phyloP scores from a whole-genome alignment of 2,797 vertebrate genomes.

The Novumbra hubbsi region DNA sequence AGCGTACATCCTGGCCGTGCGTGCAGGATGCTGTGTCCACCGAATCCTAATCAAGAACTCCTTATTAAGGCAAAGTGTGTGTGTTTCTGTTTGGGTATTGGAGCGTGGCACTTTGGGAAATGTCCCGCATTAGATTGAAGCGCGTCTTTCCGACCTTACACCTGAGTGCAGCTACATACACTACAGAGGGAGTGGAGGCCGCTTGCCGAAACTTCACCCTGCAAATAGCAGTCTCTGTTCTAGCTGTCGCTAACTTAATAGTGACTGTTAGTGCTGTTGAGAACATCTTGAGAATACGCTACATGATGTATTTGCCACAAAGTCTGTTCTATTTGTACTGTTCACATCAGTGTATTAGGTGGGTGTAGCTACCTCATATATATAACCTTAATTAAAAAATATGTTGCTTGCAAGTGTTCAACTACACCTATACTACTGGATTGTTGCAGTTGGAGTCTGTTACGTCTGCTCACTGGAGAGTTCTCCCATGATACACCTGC shows the following conservation, averaged over 20 bases:
- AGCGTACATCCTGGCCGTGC: constrained; percentile 49
- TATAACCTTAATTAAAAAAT: not conserved
- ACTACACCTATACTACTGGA: constrained; percentile 2
- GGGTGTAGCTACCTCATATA: not conserved
- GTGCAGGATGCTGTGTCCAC: constrained; percentile 58
- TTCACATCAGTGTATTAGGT: not conserved
- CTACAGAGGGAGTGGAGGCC: constrained; percentile 5
- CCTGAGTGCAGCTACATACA: constrained; percentile 15
- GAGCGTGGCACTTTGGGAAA: constrained; percentile 7
- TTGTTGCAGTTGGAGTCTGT: constrained; percentile 25
- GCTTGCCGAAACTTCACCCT: not conserved
- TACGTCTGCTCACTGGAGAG: constrained; percentile 35
- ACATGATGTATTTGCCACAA: not conserved
- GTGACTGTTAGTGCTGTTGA: not conserved
- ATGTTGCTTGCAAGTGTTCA: not conserved
- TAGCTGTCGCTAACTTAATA: not conserved
- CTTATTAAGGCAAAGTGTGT: constrained; percentile 42
- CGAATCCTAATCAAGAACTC: constrained; percentile 72
- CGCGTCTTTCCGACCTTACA: constrained; percentile 1
- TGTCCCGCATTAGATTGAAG: constrained; percentile 19
- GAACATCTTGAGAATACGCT: not conserved
- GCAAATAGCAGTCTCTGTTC: not conserved
- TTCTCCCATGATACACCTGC: constrained; percentile 53
- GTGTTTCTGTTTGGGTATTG: constrained; percentile 7
- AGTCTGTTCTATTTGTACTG: not conserved